Base-by-base conservation (phyloP, 2,113 vertebrate genomes). In the Spermophilus dauricus region DNA sequence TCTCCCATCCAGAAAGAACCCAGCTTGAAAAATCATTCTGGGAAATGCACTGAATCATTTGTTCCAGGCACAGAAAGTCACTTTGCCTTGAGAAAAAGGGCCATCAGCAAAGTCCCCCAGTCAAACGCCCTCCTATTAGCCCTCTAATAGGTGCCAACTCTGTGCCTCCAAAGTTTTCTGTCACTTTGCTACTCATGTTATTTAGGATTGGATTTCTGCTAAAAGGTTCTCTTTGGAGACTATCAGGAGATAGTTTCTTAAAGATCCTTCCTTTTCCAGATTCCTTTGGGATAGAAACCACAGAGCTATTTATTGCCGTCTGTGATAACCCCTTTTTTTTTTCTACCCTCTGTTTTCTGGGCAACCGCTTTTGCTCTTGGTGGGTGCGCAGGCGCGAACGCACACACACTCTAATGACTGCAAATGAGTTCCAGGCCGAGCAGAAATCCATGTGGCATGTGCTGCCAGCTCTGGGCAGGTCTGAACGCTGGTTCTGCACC, bases 11-110 rank as follows among this genome's bases (percentile, higher is more conserved):
- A 92, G 76, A 69, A 67, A 85, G 96, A 63, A 86, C 72, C 56
- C 95, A 94, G 89, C 91, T 73, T 96, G 97, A 91, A 95, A 96
- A 97, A 20, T 42, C 89, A 51, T 96, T 96, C 95, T 92, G 96
- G 96, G 97, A 98, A 96, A 81, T 45, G 70, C 65, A 78, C 83
- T 97, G 95, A 94, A 86, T 91, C 96, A 94, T 67, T 69, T 77
- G 83, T 96, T 97, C 97, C 96, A 69, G 70, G 75, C 90, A 92
- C 20, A 56, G 87, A 72, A 67, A 67, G 69, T 73, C 94, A 73
- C 84, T 24, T 2, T 24, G 80, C 70, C 69, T 70, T 9, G 51
- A 96, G 94, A 63, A 73, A 63, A 63, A 14, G 5, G 24, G 88
- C 26, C 4, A 0, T 56, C 14, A 16, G 34, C 42, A 85, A 56